These are phyloP conservation scores for Yponomeuta cagnagella DNA, from an alignment of 2,888 invertebrate genomes.

Conservation along the genomic window DNA sequence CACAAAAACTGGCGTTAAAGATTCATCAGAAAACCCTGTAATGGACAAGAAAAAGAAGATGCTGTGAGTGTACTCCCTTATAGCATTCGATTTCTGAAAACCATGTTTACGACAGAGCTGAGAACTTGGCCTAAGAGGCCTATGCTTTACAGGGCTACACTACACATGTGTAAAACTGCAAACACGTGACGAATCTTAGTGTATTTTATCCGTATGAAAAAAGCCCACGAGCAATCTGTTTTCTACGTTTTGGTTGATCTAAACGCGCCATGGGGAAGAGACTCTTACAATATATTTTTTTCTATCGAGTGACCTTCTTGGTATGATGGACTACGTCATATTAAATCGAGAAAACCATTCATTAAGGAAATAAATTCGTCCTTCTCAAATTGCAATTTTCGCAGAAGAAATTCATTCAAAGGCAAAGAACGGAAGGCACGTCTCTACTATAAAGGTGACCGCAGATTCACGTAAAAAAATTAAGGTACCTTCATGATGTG, in stretches of 20 bases:
- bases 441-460: constrained; percentile 36
- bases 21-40: too few species aligned
- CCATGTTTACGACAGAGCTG: too few species aligned
- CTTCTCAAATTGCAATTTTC: constrained; percentile 27
- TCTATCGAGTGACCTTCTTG: neutral
- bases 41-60: too few species aligned
- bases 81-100: too few species aligned
- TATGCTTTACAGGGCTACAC: too few species aligned
- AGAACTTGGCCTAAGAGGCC: too few species aligned
- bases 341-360: constrained; percentile 32
- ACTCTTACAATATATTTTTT: constrained; percentile 25
- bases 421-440: constrained; percentile 54
- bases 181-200: too few species aligned
- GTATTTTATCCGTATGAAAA: too few species aligned
- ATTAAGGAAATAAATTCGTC: constrained; percentile 56
- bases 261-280: neutral
- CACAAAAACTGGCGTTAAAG: too few species aligned
- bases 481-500: neutral
- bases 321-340: neutral
- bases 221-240: neutral
- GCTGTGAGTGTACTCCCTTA: too few species aligned
- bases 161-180: too few species aligned
- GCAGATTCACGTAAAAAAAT: constrained; percentile 33
- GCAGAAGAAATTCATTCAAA: constrained; percentile 4
- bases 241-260: neutral